phyloP scores from a whole-genome alignment of 1,140 invertebrate genomes.

The Portunus trituberculatus region DNA sequence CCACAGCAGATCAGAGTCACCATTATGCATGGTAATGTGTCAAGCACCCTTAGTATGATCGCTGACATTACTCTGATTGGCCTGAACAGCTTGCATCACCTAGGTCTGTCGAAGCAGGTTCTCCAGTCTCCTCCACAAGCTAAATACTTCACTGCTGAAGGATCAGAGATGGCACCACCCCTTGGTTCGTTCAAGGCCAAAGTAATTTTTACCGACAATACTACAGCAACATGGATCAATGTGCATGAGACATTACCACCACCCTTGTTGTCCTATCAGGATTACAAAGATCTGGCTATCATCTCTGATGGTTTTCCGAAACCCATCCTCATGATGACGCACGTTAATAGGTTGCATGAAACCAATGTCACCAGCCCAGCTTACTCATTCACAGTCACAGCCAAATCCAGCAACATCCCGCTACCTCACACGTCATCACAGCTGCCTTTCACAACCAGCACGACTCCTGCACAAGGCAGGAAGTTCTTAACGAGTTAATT shows the following conservation, averaged over 20 bases:
- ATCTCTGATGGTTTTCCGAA: conserved; percentile 31
- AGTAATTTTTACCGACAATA: background rate
- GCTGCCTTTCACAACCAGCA: background rate
- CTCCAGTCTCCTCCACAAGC: background rate
- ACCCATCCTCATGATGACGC: conserved; percentile 38
- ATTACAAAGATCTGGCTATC: background rate
- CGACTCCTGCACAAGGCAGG: background rate
- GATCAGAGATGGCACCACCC: conserved; percentile 23
- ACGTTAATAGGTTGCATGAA: background rate
- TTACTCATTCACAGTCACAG: background rate
- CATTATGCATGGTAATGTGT: background rate
- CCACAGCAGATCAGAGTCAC: background rate
- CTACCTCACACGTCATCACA: background rate
- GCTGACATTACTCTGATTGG: background rate
- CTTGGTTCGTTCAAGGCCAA: background rate
- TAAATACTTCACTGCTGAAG: background rate
- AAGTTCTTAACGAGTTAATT: background rate
- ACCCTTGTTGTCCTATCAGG: background rate
- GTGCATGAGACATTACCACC: background rate
- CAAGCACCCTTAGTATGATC: background rate
- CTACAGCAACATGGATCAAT: background rate
- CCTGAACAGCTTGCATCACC: background rate
- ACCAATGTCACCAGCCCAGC: background rate
- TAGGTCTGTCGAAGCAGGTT: conserved; percentile 8
- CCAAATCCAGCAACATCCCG: background rate